These are phyloP conservation scores for Dicrostonyx torquatus DNA, from an alignment of 2,797 vertebrate genomes.

Conservation along the genomic window DNA sequence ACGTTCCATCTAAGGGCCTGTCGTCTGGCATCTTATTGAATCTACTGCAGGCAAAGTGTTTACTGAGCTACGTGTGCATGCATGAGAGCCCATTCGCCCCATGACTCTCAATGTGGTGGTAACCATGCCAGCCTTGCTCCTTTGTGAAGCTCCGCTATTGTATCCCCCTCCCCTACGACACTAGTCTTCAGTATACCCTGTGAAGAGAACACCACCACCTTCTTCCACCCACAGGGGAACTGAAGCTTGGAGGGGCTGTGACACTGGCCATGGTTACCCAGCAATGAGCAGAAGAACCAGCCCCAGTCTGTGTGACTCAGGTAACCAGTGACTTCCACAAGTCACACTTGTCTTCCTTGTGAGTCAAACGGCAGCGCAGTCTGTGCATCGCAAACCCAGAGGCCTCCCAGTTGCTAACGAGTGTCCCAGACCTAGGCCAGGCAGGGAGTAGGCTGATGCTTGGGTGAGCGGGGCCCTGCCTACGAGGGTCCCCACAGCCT, in stretches of 20 bases:
- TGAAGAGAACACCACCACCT: neutral
- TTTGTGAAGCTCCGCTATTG: neutral
- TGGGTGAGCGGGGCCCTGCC: neutral
- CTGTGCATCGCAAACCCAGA: neutral
- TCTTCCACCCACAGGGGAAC: neutral
- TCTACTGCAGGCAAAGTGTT: neutral
- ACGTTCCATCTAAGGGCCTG: neutral
- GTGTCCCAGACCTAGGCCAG: neutral
- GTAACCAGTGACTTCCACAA: neutral
- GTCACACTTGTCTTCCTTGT: neutral
- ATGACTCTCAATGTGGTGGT: neutral
- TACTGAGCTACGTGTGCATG: neutral
- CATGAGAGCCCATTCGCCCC: neutral
- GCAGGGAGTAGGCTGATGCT: neutral
- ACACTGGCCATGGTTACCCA: neutral
- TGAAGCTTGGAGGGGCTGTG: neutral
- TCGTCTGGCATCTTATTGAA: neutral
- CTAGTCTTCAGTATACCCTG: neutral
- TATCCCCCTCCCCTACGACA: neutral
- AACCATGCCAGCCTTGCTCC: accelerated
- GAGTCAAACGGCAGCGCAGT: neutral
- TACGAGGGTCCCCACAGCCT: neutral
- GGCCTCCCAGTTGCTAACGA: neutral
- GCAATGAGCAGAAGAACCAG: neutral
- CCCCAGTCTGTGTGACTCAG: neutral